Percentiles rank a stretch among this genome's conserved stretches.
Evolutionary conservation across 2,113 vertebrate genomes (phyloP).

Genomic region (Pyxicephalus adspersus): DNA sequence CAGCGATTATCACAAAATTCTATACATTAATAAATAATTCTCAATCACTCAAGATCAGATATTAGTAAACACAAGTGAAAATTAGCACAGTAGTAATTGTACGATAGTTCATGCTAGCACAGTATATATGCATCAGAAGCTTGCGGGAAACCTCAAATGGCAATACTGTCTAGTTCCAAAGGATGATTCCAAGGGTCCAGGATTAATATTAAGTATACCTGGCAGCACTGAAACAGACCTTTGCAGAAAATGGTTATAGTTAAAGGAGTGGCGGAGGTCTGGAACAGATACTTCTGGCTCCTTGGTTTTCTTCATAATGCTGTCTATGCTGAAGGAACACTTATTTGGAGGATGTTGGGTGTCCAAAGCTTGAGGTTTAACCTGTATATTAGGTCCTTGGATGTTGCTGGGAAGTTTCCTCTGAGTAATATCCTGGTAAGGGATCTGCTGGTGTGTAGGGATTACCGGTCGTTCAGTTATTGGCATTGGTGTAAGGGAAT

Average conservation of each 20-base stretch:
- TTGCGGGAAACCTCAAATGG: slow-evolving; percentile 17
- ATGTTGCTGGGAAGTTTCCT: background rate
- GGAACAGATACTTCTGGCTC: slow-evolving; percentile 46
- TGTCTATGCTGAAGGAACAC: slow-evolving; percentile 82
- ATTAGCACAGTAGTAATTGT: too few species aligned
- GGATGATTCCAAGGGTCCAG: background rate
- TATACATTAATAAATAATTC: too few species aligned
- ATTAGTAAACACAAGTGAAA: too few species aligned
- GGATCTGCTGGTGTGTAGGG: background rate
- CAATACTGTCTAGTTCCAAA: slow-evolving; percentile 9
- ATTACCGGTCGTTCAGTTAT: slow-evolving; percentile 61
- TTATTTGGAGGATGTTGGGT: slow-evolving; percentile 61
- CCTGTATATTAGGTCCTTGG: slow-evolving; percentile 54
- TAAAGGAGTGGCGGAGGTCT: slow-evolving; percentile 47
- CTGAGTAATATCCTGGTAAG: slow-evolving; percentile 10
- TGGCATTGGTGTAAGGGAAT: slow-evolving; percentile 65
- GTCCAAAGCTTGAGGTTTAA: background rate
- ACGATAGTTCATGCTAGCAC: background rate
- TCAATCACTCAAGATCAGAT: too few species aligned
- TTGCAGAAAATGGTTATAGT: slow-evolving; percentile 59
- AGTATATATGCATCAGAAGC: background rate
- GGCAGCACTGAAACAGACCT: slow-evolving; percentile 33
- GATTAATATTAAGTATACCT: background rate
- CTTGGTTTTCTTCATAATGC: slow-evolving; percentile 72
- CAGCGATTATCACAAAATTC: too few species aligned